Evolutionary conservation across 2,888 invertebrate species (phyloP), one percentile per base, ranked within the genome.

Genomic region (Conus canariensis): DNA sequence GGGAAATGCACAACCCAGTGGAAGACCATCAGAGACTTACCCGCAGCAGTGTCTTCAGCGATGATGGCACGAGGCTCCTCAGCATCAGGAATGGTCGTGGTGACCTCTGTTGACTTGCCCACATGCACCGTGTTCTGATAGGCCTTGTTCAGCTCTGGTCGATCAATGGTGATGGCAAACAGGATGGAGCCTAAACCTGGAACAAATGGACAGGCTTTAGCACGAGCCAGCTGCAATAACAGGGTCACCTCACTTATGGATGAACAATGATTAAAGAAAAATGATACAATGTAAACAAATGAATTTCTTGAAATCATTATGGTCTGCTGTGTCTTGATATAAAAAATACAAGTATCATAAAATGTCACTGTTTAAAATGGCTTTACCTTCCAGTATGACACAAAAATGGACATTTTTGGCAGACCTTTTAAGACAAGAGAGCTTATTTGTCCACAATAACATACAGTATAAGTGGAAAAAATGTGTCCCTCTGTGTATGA

Each of bases 91-190:
- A 59, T 25, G 45, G 80, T 99, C 91, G 99, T 98, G 95, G 97
- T 98, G 95, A 99, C 97, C 58, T 99, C 99, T 9, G 88, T 86
- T 70, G 88, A 82, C 82, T 85, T 91, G 45, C 89, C 89, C 5
- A 91, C 90, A 82, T 92, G 92, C 30, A 91, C 77, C 5, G 90
- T 70, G 82, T 91, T 91, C 82, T 77, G 88, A 58, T 88, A 91
- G 4, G 87, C 88, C 85, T 92, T 97, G 95, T 98, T 95, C 89
- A 96, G 92, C 90, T 95, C 98, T 60, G 97, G 97, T 96, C 98
- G 98, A 97, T 99, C 99, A 91, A 99, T 98, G 95, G 98, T 98
- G 95, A 99, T 97, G 59, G 99, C 99, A 97, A 99, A 99, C 92
- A 99, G 97, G 95, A 99, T 98, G 88, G 98, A 98, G 93, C 98